Percentiles rank a stretch among this genome's conserved stretches.
Evolutionary conservation across 2,113 vertebrate species (phyloP).

Genomic region (Chionodraco myersi): DNA sequence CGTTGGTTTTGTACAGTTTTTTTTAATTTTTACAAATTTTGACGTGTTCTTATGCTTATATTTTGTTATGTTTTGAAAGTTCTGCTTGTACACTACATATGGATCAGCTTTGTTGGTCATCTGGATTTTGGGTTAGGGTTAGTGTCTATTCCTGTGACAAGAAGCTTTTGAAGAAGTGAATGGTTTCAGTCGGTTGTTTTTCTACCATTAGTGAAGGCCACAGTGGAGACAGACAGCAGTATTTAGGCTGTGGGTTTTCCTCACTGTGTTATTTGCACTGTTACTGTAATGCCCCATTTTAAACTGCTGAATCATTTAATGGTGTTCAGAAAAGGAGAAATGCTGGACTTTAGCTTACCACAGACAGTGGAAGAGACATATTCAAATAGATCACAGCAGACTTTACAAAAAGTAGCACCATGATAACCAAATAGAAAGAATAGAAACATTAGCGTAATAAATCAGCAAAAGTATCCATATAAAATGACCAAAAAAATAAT

Average conservation of each 20-base stretch:
- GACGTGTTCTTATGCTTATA: too few species aligned
- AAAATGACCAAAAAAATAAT: constrained; percentile 61
- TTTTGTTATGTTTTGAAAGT: too few species aligned
- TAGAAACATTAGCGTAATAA: constrained; percentile 19
- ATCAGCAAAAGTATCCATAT: constrained; percentile 44
- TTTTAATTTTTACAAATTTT: too few species aligned
- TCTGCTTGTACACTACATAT: not conserved
- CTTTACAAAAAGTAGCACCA: constrained; percentile 70
- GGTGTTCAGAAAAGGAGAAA: constrained; percentile 24
- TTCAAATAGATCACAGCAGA: constrained; percentile 35
- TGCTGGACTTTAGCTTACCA: constrained; percentile 28
- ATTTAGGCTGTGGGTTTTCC: constrained; percentile 66
- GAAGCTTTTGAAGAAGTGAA: constrained; percentile 11
- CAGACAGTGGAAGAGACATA: not conserved
- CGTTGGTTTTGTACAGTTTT: not conserved
- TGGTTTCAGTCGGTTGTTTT: constrained; percentile 32
- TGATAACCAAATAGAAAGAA: constrained; percentile 44
- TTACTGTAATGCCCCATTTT: constrained; percentile 72
- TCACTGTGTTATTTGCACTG: constrained; percentile 54
- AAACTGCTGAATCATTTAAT: constrained; percentile 63
- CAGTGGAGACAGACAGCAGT: constrained; percentile 50
- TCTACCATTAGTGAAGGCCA: constrained; percentile 36
- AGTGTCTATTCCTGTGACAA: not conserved
- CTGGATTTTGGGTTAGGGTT: not conserved
- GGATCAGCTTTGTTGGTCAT: not conserved